phyloP scores from a whole-genome alignment of 2,113 vertebrate species.

The Amphilophus citrinellus region DNA sequence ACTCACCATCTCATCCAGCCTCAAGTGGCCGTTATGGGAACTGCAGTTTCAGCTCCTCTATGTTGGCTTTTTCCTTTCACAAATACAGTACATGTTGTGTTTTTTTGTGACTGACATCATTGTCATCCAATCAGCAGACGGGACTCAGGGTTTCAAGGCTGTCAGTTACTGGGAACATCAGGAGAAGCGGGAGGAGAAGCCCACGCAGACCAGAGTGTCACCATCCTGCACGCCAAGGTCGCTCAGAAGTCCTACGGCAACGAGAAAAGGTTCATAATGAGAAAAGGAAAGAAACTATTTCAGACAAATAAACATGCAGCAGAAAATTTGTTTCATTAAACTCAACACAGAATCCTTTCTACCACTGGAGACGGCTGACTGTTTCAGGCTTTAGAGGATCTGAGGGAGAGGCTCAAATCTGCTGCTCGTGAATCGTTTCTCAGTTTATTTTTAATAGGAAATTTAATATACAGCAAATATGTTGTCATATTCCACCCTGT shows the following conservation, averaged over 20 bases:
- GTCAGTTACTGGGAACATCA: conserved; percentile 59
- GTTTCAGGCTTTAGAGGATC: not conserved
- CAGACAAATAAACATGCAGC: not conserved
- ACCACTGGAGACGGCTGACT: fast-evolving
- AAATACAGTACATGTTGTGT: not conserved
- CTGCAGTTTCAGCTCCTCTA: not conserved
- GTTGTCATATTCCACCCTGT: not conserved
- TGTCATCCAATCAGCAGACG: conserved; percentile 58
- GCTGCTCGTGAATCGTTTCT: too few species aligned
- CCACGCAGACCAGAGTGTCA: conserved; percentile 84
- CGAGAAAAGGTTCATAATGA: conserved; percentile 88
- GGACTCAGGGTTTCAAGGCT: conserved; percentile 45
- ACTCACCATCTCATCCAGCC: too few species aligned
- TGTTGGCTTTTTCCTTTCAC: not conserved
- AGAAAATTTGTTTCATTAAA: not conserved
- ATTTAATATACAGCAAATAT: too few species aligned
- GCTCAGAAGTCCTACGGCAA: conserved; percentile 97
- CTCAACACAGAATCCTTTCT: not conserved
- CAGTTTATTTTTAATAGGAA: not conserved
- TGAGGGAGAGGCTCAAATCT: not conserved
- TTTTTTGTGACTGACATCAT: not conserved
- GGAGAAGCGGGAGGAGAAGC: conserved; percentile 78
- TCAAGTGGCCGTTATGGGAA: too few species aligned
- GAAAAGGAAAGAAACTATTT: not conserved
- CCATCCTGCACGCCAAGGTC: conserved; percentile 93